Evolutionary conservation across 2,888 invertebrate genomes (phyloP).

Genomic region (Hyposoter didymator): DNA sequence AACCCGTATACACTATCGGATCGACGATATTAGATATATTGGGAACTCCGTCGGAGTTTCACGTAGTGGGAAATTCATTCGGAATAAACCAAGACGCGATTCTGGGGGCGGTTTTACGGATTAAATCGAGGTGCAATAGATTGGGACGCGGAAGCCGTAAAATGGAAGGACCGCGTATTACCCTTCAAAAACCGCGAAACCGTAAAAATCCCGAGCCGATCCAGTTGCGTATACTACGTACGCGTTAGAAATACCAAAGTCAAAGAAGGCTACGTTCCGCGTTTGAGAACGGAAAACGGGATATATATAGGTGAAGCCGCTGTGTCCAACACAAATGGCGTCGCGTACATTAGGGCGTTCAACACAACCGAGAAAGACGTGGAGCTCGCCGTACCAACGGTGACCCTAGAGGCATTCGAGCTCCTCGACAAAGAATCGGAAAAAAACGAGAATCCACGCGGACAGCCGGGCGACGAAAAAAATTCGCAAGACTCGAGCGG

Average conservation of each 20-base stretch:
- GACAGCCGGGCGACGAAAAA: neutral
- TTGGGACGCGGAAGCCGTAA: conserved; percentile 9
- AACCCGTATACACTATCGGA: conserved; percentile 33
- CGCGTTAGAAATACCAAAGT: conserved; percentile 8
- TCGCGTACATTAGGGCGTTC: conserved; percentile 34
- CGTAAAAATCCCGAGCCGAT: neutral
- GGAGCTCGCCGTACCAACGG: conserved; percentile 33
- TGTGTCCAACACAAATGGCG: conserved; percentile 13
- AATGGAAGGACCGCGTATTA: conserved; percentile 1
- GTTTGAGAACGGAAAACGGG: neutral
- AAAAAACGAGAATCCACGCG: neutral
- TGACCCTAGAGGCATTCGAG: conserved; percentile 30
- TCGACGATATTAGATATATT: conserved; percentile 16
- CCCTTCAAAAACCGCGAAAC: conserved; percentile 23
- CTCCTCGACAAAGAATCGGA: conserved; percentile 3
- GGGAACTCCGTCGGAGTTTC: conserved; percentile 30
- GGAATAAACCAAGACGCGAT: conserved; percentile 19
- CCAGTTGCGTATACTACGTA: conserved; percentile 4
- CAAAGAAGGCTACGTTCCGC: conserved; percentile 38
- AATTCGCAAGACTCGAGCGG: neutral
- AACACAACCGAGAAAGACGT: conserved; percentile 35
- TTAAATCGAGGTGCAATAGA: conserved; percentile 27
- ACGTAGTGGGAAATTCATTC: conserved; percentile 25
- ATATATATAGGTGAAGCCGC: conserved; percentile 40
- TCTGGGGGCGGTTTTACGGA: conserved; percentile 18